Evolutionary conservation across 1,140 invertebrate species (phyloP), one percentile per base, ranked within the genome.

Genomic region (Lepidurus arcticus): DNA sequence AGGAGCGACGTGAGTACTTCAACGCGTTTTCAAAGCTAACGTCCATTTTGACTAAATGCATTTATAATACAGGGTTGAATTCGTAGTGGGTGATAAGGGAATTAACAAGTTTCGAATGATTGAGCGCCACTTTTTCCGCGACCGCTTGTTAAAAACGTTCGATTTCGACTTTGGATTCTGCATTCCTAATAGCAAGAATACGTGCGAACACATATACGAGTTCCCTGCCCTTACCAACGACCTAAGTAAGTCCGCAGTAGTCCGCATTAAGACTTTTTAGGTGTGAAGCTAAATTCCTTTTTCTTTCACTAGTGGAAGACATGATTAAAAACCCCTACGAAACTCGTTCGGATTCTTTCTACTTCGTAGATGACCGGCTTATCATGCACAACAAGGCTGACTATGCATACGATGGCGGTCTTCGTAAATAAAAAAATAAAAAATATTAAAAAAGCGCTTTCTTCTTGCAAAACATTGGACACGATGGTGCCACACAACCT

Each of bases 361-460:
- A 99, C 86, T 99, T 99, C 88, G 96, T 99, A 73, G 95, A 99
- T 84, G 92, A 98, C 86, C 89, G 90, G 84, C 89, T 99, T 74
- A 94, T 99, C 78, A 99, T 99, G 97, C 97, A 99, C 87, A 99
- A 99, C 85, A 99, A 99, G 89, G 97, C 96, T 53, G 96, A 97
- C 84, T 98, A 98, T 87, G 93, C 95, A 42, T 98, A 97, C 85
- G 92, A 95, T 84, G 93, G 92, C 79, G 91, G 91, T 7, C 53
- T 65, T 65, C 53, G 21, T 65, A 65, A 65, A 21, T 65, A 21
- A 65, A 65, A 13, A 65, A 7, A 65, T 2, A 65, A 65, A 65
- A 10, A 65, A 65, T 13, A 9, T 65, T 4, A 34, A 34, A 34
- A 34, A 34, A 34, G 0, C 34, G 34, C 53, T 65, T 21, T 21